Percentiles rank a stretch among this genome's conserved stretches.
phyloP scores from a whole-genome alignment of 2,888 invertebrate genomes.

The Lepidocyrtinus sp. region DNA sequence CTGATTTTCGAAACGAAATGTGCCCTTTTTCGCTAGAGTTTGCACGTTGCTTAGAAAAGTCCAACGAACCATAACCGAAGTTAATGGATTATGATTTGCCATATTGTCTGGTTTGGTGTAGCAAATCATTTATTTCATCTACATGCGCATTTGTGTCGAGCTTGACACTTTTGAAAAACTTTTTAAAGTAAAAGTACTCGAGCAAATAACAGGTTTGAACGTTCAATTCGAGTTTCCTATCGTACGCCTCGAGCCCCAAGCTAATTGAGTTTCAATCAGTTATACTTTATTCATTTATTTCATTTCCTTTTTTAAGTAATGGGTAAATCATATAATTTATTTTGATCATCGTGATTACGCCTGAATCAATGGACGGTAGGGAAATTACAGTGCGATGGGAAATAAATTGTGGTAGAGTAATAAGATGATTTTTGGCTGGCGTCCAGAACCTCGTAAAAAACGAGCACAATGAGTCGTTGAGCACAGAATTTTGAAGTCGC shows the following conservation, averaged over 20 bases:
- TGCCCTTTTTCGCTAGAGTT: too few relatives aligned
- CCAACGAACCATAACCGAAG: too few relatives aligned
- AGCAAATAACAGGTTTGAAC: constrained; percentile 51
- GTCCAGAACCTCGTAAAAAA: not conserved
- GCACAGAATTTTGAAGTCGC: constrained; percentile 1
- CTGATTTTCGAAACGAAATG: too few relatives aligned
- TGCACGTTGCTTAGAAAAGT: too few relatives aligned
- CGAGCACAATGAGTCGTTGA: not conserved
- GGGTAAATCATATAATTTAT: not conserved
- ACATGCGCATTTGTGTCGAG: constrained; percentile 15
- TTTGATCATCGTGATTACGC: not conserved
- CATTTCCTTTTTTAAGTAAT: not conserved
- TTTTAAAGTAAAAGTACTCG: constrained; percentile 40
- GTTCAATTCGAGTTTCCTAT: not conserved
- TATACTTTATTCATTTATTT: not conserved
- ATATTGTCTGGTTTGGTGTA: too few relatives aligned
- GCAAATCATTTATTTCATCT: not conserved
- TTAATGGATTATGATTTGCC: too few relatives aligned
- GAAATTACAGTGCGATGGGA: constrained; percentile 14
- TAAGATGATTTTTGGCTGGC: constrained; percentile 13
- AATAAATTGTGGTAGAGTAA: not conserved
- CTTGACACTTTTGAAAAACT: constrained; percentile 20
- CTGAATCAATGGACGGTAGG: constrained; percentile 36
- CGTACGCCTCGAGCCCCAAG: not conserved
- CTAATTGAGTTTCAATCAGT: not conserved